Conservation (phyloP, 1,140 invertebrate species). For the Drosophila jambulina region DNA sequence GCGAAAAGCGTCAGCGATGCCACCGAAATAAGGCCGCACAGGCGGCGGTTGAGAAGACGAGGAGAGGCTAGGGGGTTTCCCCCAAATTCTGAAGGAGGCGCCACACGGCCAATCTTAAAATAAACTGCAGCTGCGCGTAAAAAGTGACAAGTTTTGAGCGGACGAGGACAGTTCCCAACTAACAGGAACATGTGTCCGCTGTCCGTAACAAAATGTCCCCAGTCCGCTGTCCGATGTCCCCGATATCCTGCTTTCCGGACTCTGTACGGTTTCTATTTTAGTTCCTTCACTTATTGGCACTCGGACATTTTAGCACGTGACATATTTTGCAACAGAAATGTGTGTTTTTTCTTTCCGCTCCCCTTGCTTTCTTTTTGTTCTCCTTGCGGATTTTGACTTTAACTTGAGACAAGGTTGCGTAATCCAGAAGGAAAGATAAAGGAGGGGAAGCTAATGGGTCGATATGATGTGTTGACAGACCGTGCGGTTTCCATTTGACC, state of each 20-base stretch:
- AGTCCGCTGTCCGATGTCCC: conserved; percentile 6
- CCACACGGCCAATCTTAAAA: conserved; percentile 79
- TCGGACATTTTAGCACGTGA: conserved; percentile 69
- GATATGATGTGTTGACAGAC: conserved; percentile 53
- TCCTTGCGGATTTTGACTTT: conserved; percentile 31
- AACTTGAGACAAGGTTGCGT: conserved; percentile 39
- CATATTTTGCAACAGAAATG: conserved; percentile 64
- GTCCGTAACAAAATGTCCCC: conserved; percentile 28
- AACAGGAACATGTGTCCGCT: conserved; percentile 75
- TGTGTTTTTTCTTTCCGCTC: conserved; percentile 17
- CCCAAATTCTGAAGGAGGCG: conserved; percentile 34
- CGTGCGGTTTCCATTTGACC: conserved; percentile 42
- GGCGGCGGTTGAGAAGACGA: neutral
- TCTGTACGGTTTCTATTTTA: conserved; percentile 12
- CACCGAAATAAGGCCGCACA: conserved; percentile 36
- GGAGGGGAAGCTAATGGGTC: conserved; percentile 2
- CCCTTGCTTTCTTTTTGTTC: conserved; percentile 1
- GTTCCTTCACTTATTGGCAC: conserved; percentile 68
- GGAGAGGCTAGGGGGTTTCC: neutral
- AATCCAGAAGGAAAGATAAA: conserved; percentile 11
- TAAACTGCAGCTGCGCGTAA: conserved; percentile 82
- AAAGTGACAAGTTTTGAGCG: conserved; percentile 78
- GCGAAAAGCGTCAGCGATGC: conserved; percentile 47
- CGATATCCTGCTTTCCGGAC: conserved; percentile 6
- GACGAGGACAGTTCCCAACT: conserved; percentile 27